Conservation (phyloP, 2,113 vertebrate genomes). For the Platysternon megacephalum region DNA sequence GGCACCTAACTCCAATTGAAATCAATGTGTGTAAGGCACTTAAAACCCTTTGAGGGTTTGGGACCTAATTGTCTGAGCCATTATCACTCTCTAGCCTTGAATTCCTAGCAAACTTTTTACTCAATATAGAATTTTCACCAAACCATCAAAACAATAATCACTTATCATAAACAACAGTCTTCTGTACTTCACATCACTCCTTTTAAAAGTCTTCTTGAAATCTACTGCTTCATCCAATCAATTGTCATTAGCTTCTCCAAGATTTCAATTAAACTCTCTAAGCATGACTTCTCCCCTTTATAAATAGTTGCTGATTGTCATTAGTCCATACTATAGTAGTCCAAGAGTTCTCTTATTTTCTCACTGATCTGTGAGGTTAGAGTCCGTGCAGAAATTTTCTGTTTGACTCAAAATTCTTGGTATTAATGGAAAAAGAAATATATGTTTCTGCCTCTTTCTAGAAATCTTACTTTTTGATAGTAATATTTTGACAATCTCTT, state of each 20-base stretch:
- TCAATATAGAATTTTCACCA: background rate
- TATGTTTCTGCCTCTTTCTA: background rate
- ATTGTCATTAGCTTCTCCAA: background rate
- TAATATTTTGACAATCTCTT: background rate
- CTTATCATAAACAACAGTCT: background rate
- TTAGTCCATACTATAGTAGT: background rate
- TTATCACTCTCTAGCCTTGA: background rate
- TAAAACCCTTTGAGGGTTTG: no score
- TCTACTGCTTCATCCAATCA: background rate
- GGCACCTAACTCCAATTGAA: no score
- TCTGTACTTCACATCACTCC: background rate
- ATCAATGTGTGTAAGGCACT: no score
- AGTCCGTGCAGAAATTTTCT: background rate
- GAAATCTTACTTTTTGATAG: background rate
- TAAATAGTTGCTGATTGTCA: background rate
- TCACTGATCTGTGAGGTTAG: background rate
- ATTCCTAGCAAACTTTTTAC: background rate
- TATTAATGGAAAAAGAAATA: background rate
- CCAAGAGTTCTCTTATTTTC: background rate
- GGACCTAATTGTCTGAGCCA: background rate
- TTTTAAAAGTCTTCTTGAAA: background rate
- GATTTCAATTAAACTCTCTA: background rate
- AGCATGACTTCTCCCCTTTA: rapidly evolving
- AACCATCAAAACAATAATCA: background rate
- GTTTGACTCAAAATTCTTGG: background rate